Base-by-base conservation (phyloP, 2,113 vertebrate species). In the Solea solea region DNA sequence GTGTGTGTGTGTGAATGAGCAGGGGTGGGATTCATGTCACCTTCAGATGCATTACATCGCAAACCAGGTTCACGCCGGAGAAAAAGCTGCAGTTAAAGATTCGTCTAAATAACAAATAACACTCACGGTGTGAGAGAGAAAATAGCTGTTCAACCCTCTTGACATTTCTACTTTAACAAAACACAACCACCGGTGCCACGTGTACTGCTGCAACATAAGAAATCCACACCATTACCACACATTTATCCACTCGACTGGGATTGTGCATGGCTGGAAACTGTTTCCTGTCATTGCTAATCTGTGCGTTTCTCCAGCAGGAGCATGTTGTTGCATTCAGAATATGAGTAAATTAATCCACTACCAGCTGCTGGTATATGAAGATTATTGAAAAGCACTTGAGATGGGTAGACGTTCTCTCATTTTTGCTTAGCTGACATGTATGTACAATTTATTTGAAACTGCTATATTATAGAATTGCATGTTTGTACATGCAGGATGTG, bases 241-340 rank as follows among this genome's bases (percentile, higher is more conserved):
- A 27, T 49, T 15, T 13, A 79, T 74, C 48, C 40, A 64, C 61
- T 64, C n/a, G n/a, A n/a, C 28, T 44, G 65, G 60, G 27, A 51
- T 0, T 46, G 40, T 16, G 51, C 40, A 15, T 42, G 55, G 51
- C 46, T 44, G 15, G 16, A 21, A 21, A 21, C 21, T 21, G 21
- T 21, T 21, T 21, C 21, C 21, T 21, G 21, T 21, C 21, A 21
- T 21, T 21, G 21, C 21, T 21, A 21, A 21, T 21, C 21, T 21
- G 21, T 21, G 21, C 21, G 21, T 21, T 21, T 21, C 21, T 21
- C 21, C 21, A 21, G 21, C 1, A 21, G 21, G 21, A 21, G 12
- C 27, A 8, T 54, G 27, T 27, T 9, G 3, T 44, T 63, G 8
- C 13, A 5, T 15, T 21, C 10, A 64, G 27, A 46, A 8, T 54